phyloP scores from a whole-genome alignment of 2,888 invertebrate genomes.

The Nemotelus pantherinus region DNA sequence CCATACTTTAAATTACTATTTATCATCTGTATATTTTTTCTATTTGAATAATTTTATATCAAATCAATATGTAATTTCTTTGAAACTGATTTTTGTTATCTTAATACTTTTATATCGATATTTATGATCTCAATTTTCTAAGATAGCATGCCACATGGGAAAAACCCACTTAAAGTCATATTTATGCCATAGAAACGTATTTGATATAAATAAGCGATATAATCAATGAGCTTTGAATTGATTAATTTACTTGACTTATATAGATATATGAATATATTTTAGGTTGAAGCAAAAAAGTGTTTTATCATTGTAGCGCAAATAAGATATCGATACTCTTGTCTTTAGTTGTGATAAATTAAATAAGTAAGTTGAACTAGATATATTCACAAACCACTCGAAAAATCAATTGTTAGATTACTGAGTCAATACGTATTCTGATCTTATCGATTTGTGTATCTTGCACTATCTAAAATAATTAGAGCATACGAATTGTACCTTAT shows the following conservation, averaged over 20 bases:
- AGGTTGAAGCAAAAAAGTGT: not conserved
- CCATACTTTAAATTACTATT: no score
- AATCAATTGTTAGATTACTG: constrained; percentile 40
- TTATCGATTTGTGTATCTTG: constrained; percentile 28
- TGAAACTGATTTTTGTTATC: constrained; percentile 21
- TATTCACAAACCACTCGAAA: constrained; percentile 39
- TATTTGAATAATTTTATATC: no score
- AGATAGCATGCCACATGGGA: constrained; percentile 13
- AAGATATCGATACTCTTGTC: constrained; percentile 10
- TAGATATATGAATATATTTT: no score
- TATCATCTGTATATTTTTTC: no score
- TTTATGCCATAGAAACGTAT: constrained; percentile 19
- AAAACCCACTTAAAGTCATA: constrained; percentile 23
- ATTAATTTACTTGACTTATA: not conserved
- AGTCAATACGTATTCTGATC: constrained; percentile 18
- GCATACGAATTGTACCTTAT: not conserved
- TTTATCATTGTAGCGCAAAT: constrained; percentile 32
- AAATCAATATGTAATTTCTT: constrained; percentile 3
- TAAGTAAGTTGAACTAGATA: constrained; percentile 42
- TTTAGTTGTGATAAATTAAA: not conserved
- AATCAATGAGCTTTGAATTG: constrained; percentile 25
- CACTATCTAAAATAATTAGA: constrained; percentile 24
- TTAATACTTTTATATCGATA: constrained; percentile 28
- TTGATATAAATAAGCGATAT: constrained; percentile 7
- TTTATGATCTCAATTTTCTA: not conserved